phyloP scores from a whole-genome alignment of 2,113 vertebrate genomes.

The Ceyx cyanopectus region DNA sequence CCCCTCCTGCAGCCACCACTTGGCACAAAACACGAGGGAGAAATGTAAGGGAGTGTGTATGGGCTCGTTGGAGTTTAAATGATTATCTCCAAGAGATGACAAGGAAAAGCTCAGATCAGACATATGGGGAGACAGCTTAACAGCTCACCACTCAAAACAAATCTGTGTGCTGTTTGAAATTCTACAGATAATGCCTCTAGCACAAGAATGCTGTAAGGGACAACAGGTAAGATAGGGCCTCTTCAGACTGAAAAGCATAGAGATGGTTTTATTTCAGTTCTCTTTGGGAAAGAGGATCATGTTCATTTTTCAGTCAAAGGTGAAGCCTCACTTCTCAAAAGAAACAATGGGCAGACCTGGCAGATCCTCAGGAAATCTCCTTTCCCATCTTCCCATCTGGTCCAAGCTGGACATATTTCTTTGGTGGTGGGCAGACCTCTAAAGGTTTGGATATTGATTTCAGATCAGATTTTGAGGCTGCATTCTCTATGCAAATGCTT shows the following conservation, averaged over 20 bases:
- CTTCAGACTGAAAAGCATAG: neutral
- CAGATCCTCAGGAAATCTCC: neutral
- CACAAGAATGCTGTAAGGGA: neutral
- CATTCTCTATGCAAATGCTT: neutral
- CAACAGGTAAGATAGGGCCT: neutral
- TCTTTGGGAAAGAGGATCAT: conserved; percentile 13
- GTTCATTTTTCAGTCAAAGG: neutral
- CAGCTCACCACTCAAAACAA: neutral
- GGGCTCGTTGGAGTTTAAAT: neutral
- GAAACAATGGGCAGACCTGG: neutral
- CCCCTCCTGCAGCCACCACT: neutral
- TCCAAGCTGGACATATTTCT: neutral
- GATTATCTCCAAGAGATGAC: neutral
- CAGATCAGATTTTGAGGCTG: neutral
- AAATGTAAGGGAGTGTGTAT: neutral
- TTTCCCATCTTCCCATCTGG: neutral
- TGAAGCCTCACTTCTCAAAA: neutral
- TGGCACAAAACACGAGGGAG: neutral
- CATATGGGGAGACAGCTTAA: neutral
- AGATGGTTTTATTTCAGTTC: conserved; percentile 14
- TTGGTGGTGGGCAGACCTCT: neutral
- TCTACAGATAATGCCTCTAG: neutral
- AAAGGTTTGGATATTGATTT: neutral
- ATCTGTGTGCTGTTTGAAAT: neutral
- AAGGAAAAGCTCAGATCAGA: neutral